Base-by-base conservation (phyloP, 92 coral and sea anemone species). In the Diadumene lineata region DNA sequence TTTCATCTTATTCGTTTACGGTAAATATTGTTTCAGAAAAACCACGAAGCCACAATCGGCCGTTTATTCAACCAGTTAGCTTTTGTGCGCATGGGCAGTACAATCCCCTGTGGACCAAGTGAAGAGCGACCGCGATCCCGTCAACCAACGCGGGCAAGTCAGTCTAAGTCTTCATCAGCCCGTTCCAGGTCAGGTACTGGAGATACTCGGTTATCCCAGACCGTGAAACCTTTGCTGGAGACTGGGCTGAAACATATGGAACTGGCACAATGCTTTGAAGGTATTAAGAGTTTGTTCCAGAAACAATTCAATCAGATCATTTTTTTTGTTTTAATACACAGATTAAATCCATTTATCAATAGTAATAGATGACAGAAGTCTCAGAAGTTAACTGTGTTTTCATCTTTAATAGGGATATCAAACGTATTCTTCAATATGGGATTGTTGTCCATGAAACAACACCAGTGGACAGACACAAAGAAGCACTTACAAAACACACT, bases 191-290 rank as follows among this genome's bases (percentile, higher is more conserved):
- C 73, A n/a, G 88, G 88, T 25, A 78, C 69, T 17, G 77, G 73
- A 31, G 79, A 57, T 18, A 56, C 68, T n/a, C 76, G 64, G 71
- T 33, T 77, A 17, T 70, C 81, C 28, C 74, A 73, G 56, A 71
- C 84, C 16, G 83, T 86, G 1, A 85, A 83, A 17, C 66, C 81
- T 43, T 82, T 88, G 65, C 66, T 94, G 77, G 82, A 88, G 43
- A 91, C 88, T 56, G 91, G 97, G 0, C 22, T 87, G 60, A 86
- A 82, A 48, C 93, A 88, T 57, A 73, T 91, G 91, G 82, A 91
- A 53, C 89, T 91, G 50, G 84, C 90, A 13, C 73, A 78, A 21
- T 82, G 76, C 22, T 76, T 83, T 64, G 77, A 92, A 32, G 98
- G 98, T 94, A 53, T 33, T 51, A 19, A 51, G 48, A 53, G 4